Evolutionary conservation across 2,888 invertebrate species (phyloP).

Genomic region (Abscondita cerata): DNA sequence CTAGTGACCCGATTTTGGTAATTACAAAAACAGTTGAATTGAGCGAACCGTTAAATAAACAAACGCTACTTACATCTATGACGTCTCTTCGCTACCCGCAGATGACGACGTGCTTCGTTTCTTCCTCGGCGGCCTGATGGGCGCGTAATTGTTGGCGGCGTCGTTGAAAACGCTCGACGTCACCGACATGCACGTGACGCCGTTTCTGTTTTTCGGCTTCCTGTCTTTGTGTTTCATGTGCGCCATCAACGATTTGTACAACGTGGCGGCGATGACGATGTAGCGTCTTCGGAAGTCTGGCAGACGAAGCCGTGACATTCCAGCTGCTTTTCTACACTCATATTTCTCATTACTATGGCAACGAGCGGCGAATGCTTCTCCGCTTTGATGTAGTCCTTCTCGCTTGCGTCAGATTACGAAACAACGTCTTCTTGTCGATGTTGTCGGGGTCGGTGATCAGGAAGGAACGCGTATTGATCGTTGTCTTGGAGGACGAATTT

Average conservation of each 20-base stretch:
- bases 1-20: too few relatives aligned
- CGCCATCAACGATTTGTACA: constrained; percentile 87
- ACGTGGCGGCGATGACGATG: constrained; percentile 89
- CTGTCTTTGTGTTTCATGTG: constrained; percentile 73
- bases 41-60: not conserved
- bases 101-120: constrained; percentile 73
- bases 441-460: constrained; percentile 85
- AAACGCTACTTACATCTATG: constrained; percentile 18
- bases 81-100: constrained; percentile 66
- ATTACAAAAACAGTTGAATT: constrained; percentile 8
- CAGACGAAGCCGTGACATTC: constrained; percentile 94
- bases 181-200: constrained; percentile 78
- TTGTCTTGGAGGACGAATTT: constrained; percentile 76
- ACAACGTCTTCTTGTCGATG: constrained; percentile 75
- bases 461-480: constrained; percentile 77
- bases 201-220: constrained; percentile 73
- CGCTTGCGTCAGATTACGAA: constrained; percentile 63
- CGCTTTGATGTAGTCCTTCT: constrained; percentile 65
- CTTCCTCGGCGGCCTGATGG: constrained; percentile 64
- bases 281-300: constrained; percentile 88
- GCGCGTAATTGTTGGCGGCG: constrained; percentile 40
- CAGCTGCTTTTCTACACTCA: constrained; percentile 76
- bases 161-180: constrained; percentile 65
- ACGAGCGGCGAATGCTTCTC: constrained; percentile 82
- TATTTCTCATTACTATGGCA: constrained; percentile 87